A percentile compares a stretch with the other conserved stretches of the same genome.
Evolutionary conservation across 2,113 vertebrate genomes (phyloP).

Genomic region (Lasiurus cinereus): DNA sequence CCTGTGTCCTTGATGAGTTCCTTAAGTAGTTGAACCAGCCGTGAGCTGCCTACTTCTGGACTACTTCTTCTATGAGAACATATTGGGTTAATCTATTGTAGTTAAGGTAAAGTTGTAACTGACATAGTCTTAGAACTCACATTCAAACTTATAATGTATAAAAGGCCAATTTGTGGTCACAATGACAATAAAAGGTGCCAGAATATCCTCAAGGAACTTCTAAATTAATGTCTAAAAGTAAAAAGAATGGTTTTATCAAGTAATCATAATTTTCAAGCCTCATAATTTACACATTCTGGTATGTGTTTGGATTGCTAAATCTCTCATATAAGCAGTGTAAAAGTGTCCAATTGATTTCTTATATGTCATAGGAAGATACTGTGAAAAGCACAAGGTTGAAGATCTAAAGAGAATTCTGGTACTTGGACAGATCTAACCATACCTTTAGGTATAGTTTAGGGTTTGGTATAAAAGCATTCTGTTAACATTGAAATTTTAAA

Average conservation of each 20-base stretch:
- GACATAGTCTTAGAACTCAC: conserved; percentile 1
- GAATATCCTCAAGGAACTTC: background rate
- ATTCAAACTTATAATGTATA: background rate
- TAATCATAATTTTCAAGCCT: conserved; percentile 44
- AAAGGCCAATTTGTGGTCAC: background rate
- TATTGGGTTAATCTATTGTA: background rate
- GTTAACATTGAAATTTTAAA: conserved; percentile 14
- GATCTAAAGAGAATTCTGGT: conserved; percentile 37
- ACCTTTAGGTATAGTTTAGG: background rate
- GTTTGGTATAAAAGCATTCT: conserved; percentile 34
- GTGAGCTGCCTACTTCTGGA: background rate
- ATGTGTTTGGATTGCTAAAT: background rate
- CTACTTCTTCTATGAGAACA: conserved; percentile 30
- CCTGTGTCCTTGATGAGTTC: background rate
- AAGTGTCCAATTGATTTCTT: background rate
- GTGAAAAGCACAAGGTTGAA: background rate
- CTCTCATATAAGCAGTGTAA: background rate
- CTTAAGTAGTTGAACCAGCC: background rate
- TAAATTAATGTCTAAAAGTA: conserved; percentile 12
- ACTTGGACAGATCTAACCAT: conserved; percentile 10
- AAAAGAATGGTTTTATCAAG: background rate
- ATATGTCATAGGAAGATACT: background rate
- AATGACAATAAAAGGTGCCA: background rate
- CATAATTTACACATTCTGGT: background rate
- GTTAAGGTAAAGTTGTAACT: background rate